Percentiles rank a stretch among this genome's conserved stretches.
These are phyloP conservation scores for Drosophila tsacasi DNA, from an alignment of 1,140 invertebrate species.

Conservation along the genomic window DNA sequence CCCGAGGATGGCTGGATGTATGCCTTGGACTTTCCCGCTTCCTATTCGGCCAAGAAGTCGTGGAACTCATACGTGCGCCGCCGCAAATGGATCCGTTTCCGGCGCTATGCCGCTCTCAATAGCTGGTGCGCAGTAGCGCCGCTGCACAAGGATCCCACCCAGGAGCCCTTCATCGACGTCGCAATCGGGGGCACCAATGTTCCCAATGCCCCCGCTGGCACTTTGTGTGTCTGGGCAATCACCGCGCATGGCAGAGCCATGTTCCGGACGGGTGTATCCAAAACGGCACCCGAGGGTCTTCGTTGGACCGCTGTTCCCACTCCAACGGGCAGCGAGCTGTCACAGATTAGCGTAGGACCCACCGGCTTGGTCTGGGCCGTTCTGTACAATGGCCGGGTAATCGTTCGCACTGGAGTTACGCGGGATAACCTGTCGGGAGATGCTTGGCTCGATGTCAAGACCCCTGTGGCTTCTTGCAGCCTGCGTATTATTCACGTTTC, in stretches of 20 bases:
- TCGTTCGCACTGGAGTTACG: constrained; percentile 92
- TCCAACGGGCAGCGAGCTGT: constrained; percentile 91
- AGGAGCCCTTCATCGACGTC: constrained; percentile 91
- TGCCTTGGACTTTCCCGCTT: constrained; percentile 95
- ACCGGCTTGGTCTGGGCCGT: constrained; percentile 94
- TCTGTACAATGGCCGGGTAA: constrained; percentile 91
- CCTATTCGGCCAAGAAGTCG: constrained; percentile 92
- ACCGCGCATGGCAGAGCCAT: constrained; percentile 95
- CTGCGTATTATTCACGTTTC: constrained; percentile 91
- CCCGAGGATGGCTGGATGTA: constrained; percentile 98
- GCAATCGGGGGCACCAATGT: constrained; percentile 93
- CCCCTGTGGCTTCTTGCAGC: constrained; percentile 87
- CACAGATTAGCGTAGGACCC: constrained; percentile 92
- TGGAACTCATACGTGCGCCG: constrained; percentile 96
- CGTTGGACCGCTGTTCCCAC: constrained; percentile 92
- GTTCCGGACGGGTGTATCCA: constrained; percentile 92
- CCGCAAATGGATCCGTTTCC: constrained; percentile 93
- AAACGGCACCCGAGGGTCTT: constrained; percentile 92
- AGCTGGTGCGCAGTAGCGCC: constrained; percentile 96
- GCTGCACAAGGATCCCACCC: constrained; percentile 94
- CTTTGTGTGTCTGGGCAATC: constrained; percentile 94
- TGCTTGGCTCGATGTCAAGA: constrained; percentile 92
- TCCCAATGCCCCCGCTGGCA: constrained; percentile 90
- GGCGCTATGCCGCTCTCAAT: constrained; percentile 94
- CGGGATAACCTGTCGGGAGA: constrained; percentile 91